Base-by-base conservation (phyloP, 2,888 invertebrate species). In the Tricholauxania praeusta region DNA sequence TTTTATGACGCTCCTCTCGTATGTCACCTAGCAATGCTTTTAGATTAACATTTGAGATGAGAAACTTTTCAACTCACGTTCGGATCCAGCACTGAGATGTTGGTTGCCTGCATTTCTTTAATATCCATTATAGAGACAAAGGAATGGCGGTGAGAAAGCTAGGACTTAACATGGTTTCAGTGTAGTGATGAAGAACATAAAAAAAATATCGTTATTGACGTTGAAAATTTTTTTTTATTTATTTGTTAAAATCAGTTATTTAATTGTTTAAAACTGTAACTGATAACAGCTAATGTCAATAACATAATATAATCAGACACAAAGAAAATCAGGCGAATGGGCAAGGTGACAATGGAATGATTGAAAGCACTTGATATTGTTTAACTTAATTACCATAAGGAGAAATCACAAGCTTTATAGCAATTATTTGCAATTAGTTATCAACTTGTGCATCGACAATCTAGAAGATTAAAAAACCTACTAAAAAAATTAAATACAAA, bases 211-310 rank as follows among this genome's bases (percentile, higher is more conserved):
- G 39, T 39, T 39, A 10, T 39, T 39, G 39, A 39, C 39, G 10
- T 39, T 39, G 4, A 2, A 2, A 28, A 28, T 4, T 39, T 39
- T 39, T 0, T 7, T 39, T 39, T 39, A 10, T 39, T 39, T 39
- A 39, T 39, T 39, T 39, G 39, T 4, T 39, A 2, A 39, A 39
- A 39, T 10, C 39, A 39, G 10, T 39, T 39, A 10, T 39, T 39
- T n/a, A n/a, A n/a, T n/a, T 39, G 10, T 39, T 39, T 39, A 39
- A 39, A 39, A 39, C 2, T 39, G 39, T 39, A 2, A 62, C 17
- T 51, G 64, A 64, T 64, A 64, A 64, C 64, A 28, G 64, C 64
- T 15, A 51, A 51, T 19, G 51, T 64, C 19, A 64, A 64, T 22
- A 64, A 48, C 12, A n/a, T 48, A 62, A 48, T 15, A 15, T 14